Base-by-base conservation (phyloP, 2,113 vertebrate genomes). In the Spermophilus dauricus region DNA sequence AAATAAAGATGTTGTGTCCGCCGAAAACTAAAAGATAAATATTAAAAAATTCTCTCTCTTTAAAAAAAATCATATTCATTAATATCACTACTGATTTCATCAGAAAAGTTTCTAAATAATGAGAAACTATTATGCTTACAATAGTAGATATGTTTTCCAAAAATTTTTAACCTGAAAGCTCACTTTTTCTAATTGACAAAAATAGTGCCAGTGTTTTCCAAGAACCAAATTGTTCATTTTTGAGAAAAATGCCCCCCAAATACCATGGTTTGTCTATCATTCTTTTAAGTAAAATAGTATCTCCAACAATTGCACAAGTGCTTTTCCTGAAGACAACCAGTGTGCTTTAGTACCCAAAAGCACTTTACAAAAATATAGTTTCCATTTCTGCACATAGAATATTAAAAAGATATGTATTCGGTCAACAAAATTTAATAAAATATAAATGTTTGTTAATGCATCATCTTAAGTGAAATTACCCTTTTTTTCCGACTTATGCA, bases 141-240 rank as follows among this genome's bases (percentile, higher is more conserved):
- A 58, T 24, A 58, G 65, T 10, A 84, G 18, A 82, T 28, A 48
- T 9, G 20, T 82, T 91, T 86, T 87, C n/a, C 39, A 78, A 93
- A 91, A 42, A 75, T 86, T 77, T 91, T 85, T 88, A 83, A 70
- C 37, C 72, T 69, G 30, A 61, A 94, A 88, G 24, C 14, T 92
- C 1, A 2, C 78, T 53, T 81, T 48, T 87, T 77, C 39, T 63
- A 18, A 83, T 12, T 84, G 61, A 16, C 51, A 56, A 72, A 84
- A 88, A 56, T 67, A 26, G 8, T 56, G 5, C 69, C 67, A 81
- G 39, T 89, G 53, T 89, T 93, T 92, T 89, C 83, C 63, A 73
- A 89, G n/a, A 88, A 34, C 39, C 93, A 58, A 81, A 63, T 84
- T 53, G 14, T 17, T 53, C 51, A 53, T 53, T 53, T 53, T 53